A percentile compares a stretch with the other conserved stretches of the same genome.
Evolutionary conservation across 2,888 invertebrate genomes (phyloP).

Genomic region (Lasioglossum morio): DNA sequence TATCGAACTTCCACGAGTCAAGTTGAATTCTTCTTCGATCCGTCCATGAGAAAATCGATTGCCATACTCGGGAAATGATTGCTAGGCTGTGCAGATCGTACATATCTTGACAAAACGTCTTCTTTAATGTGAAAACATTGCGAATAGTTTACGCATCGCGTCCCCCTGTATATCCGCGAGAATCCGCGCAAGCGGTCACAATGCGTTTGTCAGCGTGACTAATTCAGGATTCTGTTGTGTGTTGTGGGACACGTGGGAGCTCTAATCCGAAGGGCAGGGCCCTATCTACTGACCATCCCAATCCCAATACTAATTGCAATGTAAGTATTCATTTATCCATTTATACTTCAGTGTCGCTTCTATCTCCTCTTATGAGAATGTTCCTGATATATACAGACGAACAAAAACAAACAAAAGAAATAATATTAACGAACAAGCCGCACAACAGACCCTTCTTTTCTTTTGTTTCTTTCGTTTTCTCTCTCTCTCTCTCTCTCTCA

Average conservation of each 20-base stretch:
- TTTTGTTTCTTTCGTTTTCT: not conserved
- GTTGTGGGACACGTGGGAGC: slow-evolving; percentile 84
- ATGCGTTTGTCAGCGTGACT: slow-evolving; percentile 82
- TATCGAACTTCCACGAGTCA: not conserved
- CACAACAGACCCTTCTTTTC: slow-evolving; percentile 25
- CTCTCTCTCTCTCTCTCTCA: slow-evolving; percentile 41
- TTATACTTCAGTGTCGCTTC: slow-evolving; percentile 81
- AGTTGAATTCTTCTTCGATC: not conserved
- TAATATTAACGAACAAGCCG: slow-evolving; percentile 22
- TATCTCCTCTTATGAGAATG: slow-evolving; percentile 66
- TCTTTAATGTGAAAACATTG: not conserved
- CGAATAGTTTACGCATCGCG: slow-evolving; percentile 36
- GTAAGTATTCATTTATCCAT: slow-evolving; percentile 83
- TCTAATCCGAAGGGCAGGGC: slow-evolving; percentile 83
- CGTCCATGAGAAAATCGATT: not conserved
- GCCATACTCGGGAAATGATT: not conserved
- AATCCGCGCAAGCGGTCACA: slow-evolving; percentile 59
- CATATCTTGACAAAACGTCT: not conserved
- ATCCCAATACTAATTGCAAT: slow-evolving; percentile 84
- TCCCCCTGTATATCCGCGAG: slow-evolving; percentile 60
- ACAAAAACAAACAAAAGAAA: not conserved
- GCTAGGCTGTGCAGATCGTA: not conserved
- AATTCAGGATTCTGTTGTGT: slow-evolving; percentile 84
- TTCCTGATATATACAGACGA: slow-evolving; percentile 45
- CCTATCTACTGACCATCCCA: slow-evolving; percentile 84